Percentiles rank a stretch among this genome's conserved stretches.
Conservation (phyloP, 2,797 vertebrate species). For the Acanthis flammea region DNA sequence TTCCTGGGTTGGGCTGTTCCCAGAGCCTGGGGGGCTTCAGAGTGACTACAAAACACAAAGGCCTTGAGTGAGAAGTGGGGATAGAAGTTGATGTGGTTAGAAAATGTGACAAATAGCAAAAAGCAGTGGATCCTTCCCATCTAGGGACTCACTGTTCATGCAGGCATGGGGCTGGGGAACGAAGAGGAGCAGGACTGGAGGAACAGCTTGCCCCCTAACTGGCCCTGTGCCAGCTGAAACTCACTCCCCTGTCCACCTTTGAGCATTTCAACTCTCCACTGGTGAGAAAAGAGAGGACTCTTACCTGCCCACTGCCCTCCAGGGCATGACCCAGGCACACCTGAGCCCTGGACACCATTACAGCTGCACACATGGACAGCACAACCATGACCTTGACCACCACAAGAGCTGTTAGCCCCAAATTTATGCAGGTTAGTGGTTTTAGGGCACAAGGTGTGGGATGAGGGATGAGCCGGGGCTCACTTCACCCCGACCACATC, state of each 20-base stretch:
- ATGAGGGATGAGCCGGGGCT: neutral
- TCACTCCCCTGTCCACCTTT: neutral
- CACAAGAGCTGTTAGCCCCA: neutral
- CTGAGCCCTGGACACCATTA: neutral
- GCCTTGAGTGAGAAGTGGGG: neutral
- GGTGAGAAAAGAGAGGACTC: neutral
- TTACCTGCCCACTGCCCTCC: neutral
- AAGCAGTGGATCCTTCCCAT: neutral
- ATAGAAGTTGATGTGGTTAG: neutral
- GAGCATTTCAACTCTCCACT: neutral
- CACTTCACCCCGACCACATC: neutral
- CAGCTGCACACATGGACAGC: fast-evolving
- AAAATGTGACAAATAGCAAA: neutral
- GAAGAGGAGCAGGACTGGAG: neutral
- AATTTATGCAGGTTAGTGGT: neutral
- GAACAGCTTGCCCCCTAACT: neutral
- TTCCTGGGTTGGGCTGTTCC: neutral
- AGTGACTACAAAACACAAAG: neutral
- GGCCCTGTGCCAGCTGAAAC: neutral
- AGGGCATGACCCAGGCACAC: neutral
- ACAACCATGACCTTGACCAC: no score
- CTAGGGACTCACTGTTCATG: neutral
- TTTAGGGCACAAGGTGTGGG: neutral
- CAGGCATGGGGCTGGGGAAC: neutral
- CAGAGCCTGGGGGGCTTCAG: neutral